These are phyloP conservation scores for Phaenicophaeus curvirostris DNA, from an alignment of 2,797 vertebrate genomes.

Conservation along the genomic window DNA sequence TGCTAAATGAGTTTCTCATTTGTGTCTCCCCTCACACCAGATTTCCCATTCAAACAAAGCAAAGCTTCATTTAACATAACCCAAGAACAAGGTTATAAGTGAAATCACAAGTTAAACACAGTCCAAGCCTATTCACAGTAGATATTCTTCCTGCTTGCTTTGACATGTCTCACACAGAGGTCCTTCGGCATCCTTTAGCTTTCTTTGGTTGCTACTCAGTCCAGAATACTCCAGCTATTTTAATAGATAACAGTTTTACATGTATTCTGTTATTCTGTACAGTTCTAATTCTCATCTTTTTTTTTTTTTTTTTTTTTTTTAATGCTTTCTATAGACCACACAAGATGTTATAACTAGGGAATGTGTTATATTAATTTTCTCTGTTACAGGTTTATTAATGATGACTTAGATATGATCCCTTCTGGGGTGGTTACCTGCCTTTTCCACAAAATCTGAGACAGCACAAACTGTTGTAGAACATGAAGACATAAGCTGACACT, in stretches of 20 bases:
- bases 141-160: not conserved
- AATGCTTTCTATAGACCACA: not conserved
- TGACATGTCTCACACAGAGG: not conserved
- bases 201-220: not conserved
- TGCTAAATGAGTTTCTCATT: not conserved
- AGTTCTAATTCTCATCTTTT: not conserved
- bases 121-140: not conserved
- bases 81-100: not conserved
- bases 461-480: not conserved
- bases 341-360: not conserved
- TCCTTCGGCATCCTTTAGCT: not conserved
- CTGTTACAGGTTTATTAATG: not conserved
- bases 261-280: not conserved
- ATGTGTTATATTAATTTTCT: not conserved
- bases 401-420: not conserved
- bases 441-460: not conserved
- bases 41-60: not conserved
- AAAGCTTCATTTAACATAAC: not conserved
- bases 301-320: no score
- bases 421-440: not conserved
- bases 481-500: not conserved
- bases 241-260: not conserved
- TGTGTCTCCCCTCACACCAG: not conserved
- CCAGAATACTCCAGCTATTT: not conserved
- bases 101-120: not conserved